Percentiles rank a stretch among this genome's conserved stretches.
Conservation (phyloP, 2,888 invertebrate species). For the Ophonus ardosiacus region DNA sequence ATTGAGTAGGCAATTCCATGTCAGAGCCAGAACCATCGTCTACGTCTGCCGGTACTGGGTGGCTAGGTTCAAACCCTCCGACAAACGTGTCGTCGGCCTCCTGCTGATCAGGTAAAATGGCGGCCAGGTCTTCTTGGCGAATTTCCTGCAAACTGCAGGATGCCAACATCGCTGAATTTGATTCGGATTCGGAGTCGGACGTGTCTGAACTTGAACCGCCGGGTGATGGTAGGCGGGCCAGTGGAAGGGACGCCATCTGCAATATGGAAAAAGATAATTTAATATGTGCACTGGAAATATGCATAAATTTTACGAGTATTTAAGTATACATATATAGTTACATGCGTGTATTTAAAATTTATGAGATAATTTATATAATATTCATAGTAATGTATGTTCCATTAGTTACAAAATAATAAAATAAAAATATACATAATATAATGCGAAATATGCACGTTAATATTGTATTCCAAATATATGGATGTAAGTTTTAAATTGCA, state of each 20-base stretch:
- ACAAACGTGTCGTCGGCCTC: slow-evolving; percentile 75
- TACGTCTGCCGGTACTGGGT: slow-evolving; percentile 68
- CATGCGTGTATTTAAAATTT: too few species aligned
- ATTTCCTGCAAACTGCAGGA: slow-evolving; percentile 83
- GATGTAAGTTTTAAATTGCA: too few species aligned
- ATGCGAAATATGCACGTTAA: too few species aligned
- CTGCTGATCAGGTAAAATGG: slow-evolving; percentile 86
- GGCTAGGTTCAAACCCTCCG: slow-evolving; percentile 75
- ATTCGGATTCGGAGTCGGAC: slow-evolving; percentile 73
- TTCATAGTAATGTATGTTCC: too few species aligned
- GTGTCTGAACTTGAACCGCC: slow-evolving; percentile 71
- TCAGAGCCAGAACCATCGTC: slow-evolving; percentile 84
- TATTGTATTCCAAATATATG: too few species aligned
- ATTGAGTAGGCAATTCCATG: slow-evolving; percentile 85
- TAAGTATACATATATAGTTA: too few species aligned
- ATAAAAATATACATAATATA: too few species aligned
- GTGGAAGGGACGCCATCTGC: slow-evolving; percentile 74
- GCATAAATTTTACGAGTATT: too few species aligned
- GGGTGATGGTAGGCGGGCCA: slow-evolving; percentile 69
- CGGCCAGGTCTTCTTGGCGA: slow-evolving; percentile 88
- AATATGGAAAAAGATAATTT: slow-evolving; percentile 65
- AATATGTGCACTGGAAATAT: too few species aligned
- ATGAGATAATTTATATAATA: too few species aligned
- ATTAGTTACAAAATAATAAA: too few species aligned
- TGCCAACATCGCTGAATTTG: slow-evolving; percentile 78